A percentile compares a stretch with the other conserved stretches of the same genome.
phyloP scores from a whole-genome alignment of 2,888 invertebrate genomes.

The Ellobium chinense region DNA sequence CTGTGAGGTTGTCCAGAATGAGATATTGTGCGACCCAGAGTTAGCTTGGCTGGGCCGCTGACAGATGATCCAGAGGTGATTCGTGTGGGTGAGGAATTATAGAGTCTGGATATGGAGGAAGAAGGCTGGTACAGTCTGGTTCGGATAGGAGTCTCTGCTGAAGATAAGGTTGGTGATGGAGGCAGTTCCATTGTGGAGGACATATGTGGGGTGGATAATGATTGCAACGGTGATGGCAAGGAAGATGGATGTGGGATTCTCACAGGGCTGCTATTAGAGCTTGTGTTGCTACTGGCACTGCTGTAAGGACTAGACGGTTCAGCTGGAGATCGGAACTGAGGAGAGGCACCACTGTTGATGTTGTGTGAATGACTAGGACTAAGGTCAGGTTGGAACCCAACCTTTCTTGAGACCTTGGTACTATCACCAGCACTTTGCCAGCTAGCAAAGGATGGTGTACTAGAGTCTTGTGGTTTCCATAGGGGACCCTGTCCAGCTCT shows the following conservation, averaged over 20 bases:
- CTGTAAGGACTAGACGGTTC: not conserved
- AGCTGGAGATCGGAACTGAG: constrained; percentile 3
- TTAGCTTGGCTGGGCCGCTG: not conserved
- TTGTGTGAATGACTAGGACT: constrained; percentile 2
- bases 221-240: constrained; percentile 22
- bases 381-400: not conserved
- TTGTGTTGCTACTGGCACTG: constrained; percentile 1
- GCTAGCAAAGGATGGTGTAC: constrained; percentile 56
- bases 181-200: not conserved
- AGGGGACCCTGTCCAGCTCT: constrained; percentile 2
- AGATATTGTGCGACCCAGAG: not conserved
- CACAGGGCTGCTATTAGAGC: not conserved
- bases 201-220: not conserved
- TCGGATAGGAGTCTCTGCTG: not conserved
- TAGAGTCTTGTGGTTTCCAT: constrained; percentile 61
- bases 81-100: constrained; percentile 27
- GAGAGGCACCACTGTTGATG: not conserved
- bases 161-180: not conserved
- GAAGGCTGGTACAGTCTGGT: constrained; percentile 25
- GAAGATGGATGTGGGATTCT: constrained; percentile 20
- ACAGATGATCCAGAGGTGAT: not conserved
- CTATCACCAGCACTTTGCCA: constrained; percentile 6
- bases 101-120: constrained; percentile 28
- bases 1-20: not conserved
- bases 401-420: not conserved